Evolutionary conservation across 2,888 invertebrate species (phyloP).

Genomic region (Norana najaformis): DNA sequence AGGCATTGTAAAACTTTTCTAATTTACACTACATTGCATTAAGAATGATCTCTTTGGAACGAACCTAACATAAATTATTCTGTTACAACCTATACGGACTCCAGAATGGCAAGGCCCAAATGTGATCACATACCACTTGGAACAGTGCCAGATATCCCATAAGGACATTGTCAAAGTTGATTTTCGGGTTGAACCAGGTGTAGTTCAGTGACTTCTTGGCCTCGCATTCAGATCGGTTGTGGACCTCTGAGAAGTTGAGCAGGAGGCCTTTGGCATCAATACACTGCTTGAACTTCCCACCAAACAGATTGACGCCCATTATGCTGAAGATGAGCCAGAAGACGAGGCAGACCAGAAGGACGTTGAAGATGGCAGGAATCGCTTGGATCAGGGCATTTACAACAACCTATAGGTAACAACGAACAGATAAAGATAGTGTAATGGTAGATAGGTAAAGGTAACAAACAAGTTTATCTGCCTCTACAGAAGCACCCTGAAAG

Average conservation of each 20-base stretch:
- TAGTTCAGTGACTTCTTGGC: slow-evolving; percentile 66
- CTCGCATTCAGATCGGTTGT: slow-evolving; percentile 66
- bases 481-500: too few relatives aligned
- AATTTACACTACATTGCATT: not conserved
- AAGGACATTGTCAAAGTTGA: slow-evolving; percentile 97
- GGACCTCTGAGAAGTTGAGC: slow-evolving; percentile 82
- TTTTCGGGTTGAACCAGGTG: slow-evolving; percentile 92
- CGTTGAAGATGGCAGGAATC: slow-evolving; percentile 99
- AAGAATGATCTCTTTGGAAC: not conserved
- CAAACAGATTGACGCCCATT: slow-evolving; percentile 95
- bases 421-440: not conserved
- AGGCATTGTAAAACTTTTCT: too few relatives aligned
- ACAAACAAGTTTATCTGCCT: too few relatives aligned
- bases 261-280: slow-evolving; percentile 62
- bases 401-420: slow-evolving; percentile 65
- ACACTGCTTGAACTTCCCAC: slow-evolving; percentile 66
- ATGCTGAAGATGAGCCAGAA: slow-evolving; percentile 99
- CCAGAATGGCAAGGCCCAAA: not conserved
- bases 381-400: slow-evolving; percentile 98
- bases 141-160: slow-evolving; percentile 95
- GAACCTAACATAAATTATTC: not conserved
- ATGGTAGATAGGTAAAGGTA: too few relatives aligned
- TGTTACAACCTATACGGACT: not conserved
- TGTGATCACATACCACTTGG: slow-evolving; percentile 76
- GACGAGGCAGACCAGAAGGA: slow-evolving; percentile 96